Evolutionary conservation across 2,888 invertebrate genomes (phyloP).

Genomic region (Sipha maydis): DNA sequence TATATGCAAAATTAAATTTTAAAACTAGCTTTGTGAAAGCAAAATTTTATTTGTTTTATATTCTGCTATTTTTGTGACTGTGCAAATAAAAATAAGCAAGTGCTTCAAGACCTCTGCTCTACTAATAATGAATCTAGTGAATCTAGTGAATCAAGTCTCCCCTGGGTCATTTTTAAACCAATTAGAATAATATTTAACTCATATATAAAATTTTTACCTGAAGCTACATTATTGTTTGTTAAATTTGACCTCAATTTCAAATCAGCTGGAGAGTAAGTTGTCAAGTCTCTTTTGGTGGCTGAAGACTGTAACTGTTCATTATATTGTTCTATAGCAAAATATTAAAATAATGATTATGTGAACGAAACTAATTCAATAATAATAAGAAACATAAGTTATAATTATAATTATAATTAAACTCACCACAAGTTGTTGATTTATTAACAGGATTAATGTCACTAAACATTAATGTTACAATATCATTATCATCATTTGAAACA

Average conservation of each 20-base stretch:
- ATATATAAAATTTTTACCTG: slow-evolving; percentile 4
- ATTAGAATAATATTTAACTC: slow-evolving; percentile 12
- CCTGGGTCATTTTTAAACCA: slow-evolving; percentile 9
- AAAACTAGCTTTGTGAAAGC: no score
- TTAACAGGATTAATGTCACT: no score
- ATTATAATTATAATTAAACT: no score
- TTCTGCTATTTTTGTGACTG: no score
- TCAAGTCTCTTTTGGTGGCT: slow-evolving; percentile 16
- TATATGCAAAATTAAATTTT: no score
- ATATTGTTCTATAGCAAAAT: slow-evolving; percentile 11
- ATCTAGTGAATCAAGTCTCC: no score
- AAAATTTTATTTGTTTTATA: no score
- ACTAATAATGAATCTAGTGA: slow-evolving; percentile 9
- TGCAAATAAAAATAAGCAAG: no score
- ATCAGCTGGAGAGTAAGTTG: slow-evolving; percentile 13
- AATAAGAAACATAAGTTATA: slow-evolving; percentile 8
- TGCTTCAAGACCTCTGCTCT: neutral
- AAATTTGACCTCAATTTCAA: slow-evolving; percentile 26
- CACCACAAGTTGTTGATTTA: no score
- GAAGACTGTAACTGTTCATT: neutral
- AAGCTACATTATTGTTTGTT: slow-evolving; percentile 12
- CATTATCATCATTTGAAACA: no score
- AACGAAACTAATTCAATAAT: neutral
- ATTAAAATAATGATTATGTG: neutral
- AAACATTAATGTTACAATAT: no score